Conservation (phyloP, 2,888 invertebrate species). For the Carpatolechia fugitivella region DNA sequence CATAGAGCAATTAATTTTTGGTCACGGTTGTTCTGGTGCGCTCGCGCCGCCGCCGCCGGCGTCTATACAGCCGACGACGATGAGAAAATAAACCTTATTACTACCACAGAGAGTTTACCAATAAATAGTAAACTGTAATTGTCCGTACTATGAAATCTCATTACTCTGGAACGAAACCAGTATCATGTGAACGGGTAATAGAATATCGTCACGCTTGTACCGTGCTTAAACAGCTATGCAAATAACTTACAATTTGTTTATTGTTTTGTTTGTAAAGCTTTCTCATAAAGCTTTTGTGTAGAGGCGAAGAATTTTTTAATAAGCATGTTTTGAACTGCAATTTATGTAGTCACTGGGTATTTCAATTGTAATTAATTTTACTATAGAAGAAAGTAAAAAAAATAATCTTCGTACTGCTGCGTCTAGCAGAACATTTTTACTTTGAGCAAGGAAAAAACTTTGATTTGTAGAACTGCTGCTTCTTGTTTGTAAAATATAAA, state of each 20-base stretch:
- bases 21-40: conserved; percentile 50
- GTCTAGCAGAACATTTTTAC: too few species aligned
- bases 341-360: not conserved
- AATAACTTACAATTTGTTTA: conserved; percentile 26
- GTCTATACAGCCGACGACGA: not conserved
- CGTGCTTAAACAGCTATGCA: conserved; percentile 34
- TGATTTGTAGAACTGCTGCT: too few species aligned
- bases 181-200: conserved; percentile 55
- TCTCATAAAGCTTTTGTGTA: conserved; percentile 6
- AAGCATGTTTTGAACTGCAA: not conserved
- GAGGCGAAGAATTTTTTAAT: not conserved
- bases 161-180: conserved; percentile 53
- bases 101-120: not conserved
- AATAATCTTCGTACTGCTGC: too few species aligned
- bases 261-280: conserved; percentile 7
- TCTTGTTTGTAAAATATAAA: too few species aligned
- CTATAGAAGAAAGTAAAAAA: not conserved
- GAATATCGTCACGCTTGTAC: conserved; percentile 46
- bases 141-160: conserved; percentile 48
- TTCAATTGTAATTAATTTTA: not conserved
- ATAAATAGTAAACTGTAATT: not conserved
- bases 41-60: not conserved
- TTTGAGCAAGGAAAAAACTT: too few species aligned
- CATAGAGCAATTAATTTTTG: conserved; percentile 52
- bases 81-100: not conserved